These are phyloP conservation scores for Andrena haemorrhoa DNA, from an alignment of 2,888 invertebrate species.

Conservation along the genomic window DNA sequence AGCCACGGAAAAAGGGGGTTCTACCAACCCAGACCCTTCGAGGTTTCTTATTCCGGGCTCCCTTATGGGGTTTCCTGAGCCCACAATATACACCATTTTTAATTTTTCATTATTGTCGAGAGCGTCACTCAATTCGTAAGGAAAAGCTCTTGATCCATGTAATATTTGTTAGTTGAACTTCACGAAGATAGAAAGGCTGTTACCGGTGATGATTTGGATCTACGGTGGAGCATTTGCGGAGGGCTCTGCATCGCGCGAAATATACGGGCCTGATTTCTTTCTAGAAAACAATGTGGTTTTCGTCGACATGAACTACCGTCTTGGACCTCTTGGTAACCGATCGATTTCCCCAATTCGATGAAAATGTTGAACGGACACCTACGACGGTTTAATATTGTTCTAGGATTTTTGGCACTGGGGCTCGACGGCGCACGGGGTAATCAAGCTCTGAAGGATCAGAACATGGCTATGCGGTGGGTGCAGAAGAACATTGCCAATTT, in stretches of 20 bases:
- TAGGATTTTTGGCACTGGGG: conserved; percentile 87
- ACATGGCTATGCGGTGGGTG: conserved; percentile 89
- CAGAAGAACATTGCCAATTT: conserved; percentile 89
- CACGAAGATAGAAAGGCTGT: not conserved
- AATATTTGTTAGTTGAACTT: not conserved
- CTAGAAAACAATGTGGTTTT: conserved; percentile 72
- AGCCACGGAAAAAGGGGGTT: too few relatives aligned
- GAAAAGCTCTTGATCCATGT: too few relatives aligned
- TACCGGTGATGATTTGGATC: conserved; percentile 69
- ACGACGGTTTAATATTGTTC: not conserved
- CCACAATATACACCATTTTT: too few relatives aligned
- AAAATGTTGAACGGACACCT: not conserved
- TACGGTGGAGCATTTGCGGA: conserved; percentile 63
- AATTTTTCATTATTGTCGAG: too few relatives aligned
- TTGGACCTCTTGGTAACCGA: conserved; percentile 67
- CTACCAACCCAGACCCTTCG: too few relatives aligned
- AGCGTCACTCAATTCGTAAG: too few relatives aligned
- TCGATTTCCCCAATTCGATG: not conserved
- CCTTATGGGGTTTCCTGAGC: too few relatives aligned
- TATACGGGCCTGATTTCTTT: conserved; percentile 64
- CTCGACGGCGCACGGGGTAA: conserved; percentile 89
- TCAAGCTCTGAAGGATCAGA: conserved; percentile 90
- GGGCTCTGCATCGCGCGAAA: conserved; percentile 21
- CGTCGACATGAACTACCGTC: conserved; percentile 73
- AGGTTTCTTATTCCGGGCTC: too few relatives aligned